Percentiles rank a stretch among this genome's conserved stretches.
Conservation (phyloP, 2,113 vertebrate genomes). For the Gavia stellata region DNA sequence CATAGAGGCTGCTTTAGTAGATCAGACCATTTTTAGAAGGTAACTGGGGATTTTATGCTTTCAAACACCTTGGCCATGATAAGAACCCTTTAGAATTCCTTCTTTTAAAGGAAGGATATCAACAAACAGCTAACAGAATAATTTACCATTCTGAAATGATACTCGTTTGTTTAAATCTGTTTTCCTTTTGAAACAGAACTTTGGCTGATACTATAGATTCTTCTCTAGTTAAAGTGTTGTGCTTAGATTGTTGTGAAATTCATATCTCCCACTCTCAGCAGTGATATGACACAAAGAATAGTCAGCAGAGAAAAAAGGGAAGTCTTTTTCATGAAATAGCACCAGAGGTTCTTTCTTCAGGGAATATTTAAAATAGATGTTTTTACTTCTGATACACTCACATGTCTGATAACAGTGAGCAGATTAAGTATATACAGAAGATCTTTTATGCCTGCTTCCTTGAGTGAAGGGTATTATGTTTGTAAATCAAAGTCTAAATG, state of each 20-base stretch:
- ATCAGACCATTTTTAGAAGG: neutral
- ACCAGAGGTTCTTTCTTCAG: neutral
- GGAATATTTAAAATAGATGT: conserved; percentile 45
- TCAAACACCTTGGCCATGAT: neutral
- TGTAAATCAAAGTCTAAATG: conserved; percentile 45
- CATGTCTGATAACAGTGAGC: conserved; percentile 40
- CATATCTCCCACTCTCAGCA: neutral
- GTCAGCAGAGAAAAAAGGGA: neutral
- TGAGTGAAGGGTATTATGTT: conserved; percentile 56
- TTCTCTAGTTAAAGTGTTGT: neutral
- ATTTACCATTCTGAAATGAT: neutral
- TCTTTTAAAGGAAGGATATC: neutral
- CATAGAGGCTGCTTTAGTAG: neutral
- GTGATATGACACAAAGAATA: neutral
- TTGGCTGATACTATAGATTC: neutral
- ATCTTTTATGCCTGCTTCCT: conserved; percentile 20
- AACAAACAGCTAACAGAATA: neutral
- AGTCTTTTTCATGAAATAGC: conserved; percentile 19
- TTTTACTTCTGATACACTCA: neutral
- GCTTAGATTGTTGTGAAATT: neutral
- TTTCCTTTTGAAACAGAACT: conserved; percentile 14
- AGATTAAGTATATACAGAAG: conserved; percentile 51
- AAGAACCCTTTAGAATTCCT: neutral
- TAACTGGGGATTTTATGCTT: neutral
- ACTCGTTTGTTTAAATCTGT: neutral